Conservation (phyloP, 1,140 invertebrate species). For the Agrilus planipennis region DNA sequence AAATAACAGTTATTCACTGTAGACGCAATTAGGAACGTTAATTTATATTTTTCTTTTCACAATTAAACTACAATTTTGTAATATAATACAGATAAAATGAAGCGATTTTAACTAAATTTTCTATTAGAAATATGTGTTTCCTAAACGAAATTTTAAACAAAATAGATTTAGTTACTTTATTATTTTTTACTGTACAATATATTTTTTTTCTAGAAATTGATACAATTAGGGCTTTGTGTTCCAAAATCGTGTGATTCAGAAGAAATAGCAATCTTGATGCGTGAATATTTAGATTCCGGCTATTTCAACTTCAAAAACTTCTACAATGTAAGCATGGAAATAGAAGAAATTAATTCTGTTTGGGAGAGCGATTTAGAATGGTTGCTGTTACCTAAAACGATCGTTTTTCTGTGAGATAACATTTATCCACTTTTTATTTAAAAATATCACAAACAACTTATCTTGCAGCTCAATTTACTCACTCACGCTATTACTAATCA, state of each 20-base stretch:
- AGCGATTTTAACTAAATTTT: too few species aligned
- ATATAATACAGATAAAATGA: too few species aligned
- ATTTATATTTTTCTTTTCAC: too few species aligned
- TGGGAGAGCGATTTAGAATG: constrained; percentile 8
- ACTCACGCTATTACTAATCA: constrained; percentile 11
- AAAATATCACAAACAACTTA: too few species aligned
- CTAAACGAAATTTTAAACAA: too few species aligned
- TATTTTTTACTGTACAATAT: too few species aligned
- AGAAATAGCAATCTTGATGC: constrained; percentile 15
- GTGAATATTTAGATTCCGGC: constrained; percentile 13
- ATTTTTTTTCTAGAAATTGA: constrained; percentile 15
- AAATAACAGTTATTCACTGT: too few species aligned
- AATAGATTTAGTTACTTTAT: too few species aligned
- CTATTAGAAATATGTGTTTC: too few species aligned
- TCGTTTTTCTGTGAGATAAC: constrained; percentile 16
- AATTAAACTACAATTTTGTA: too few species aligned
- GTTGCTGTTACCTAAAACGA: constrained; percentile 18
- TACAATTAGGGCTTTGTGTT: constrained; percentile 23
- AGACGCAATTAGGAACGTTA: too few species aligned
- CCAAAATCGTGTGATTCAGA: constrained; percentile 17
- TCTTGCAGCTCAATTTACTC: constrained; percentile 8
- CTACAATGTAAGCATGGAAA: constrained; percentile 15
- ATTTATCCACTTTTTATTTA: too few species aligned
- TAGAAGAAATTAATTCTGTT: constrained; percentile 15
- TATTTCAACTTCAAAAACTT: constrained; percentile 15